phyloP scores from a whole-genome alignment of 1,140 invertebrate genomes.

The Aphelenchoides avenae region DNA sequence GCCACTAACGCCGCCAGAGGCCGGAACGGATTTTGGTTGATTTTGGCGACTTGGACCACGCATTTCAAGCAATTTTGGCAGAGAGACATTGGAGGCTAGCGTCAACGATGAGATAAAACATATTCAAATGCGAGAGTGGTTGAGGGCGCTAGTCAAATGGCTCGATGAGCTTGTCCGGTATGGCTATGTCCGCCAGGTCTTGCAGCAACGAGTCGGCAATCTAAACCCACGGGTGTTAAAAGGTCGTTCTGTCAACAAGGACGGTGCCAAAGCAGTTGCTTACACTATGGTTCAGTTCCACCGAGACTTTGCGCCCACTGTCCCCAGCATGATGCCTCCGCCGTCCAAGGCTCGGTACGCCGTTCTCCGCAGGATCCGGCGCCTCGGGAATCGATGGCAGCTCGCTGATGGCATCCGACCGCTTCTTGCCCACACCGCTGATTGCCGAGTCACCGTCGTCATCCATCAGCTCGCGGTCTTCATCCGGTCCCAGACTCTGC shows the following conservation, averaged over 20 bases:
- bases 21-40: too few relatives aligned
- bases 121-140: not conserved
- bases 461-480: not conserved
- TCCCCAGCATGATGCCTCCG: constrained; percentile 4
- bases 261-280: not conserved
- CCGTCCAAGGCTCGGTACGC: not conserved
- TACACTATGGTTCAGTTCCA: constrained; percentile 4
- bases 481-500: not conserved
- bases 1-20: too few relatives aligned
- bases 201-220: constrained; percentile 4
- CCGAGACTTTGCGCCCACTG: not conserved
- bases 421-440: not conserved
- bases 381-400: constrained; percentile 31
- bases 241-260: not conserved
- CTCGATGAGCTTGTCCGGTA: constrained; percentile 7
- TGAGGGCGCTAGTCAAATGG: constrained; percentile 2
- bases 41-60: too few relatives aligned
- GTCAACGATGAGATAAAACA: too few relatives aligned
- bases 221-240: not conserved
- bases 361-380: constrained; percentile 5
- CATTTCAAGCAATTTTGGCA: too few relatives aligned
- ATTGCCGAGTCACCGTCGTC: constrained; percentile 3
- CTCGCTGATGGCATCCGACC: constrained; percentile 28
- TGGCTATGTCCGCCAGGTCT: constrained; percentile 8
- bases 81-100: too few relatives aligned